phyloP scores from a whole-genome alignment of 2,113 vertebrate species.

The Phoxinus phoxinus region DNA sequence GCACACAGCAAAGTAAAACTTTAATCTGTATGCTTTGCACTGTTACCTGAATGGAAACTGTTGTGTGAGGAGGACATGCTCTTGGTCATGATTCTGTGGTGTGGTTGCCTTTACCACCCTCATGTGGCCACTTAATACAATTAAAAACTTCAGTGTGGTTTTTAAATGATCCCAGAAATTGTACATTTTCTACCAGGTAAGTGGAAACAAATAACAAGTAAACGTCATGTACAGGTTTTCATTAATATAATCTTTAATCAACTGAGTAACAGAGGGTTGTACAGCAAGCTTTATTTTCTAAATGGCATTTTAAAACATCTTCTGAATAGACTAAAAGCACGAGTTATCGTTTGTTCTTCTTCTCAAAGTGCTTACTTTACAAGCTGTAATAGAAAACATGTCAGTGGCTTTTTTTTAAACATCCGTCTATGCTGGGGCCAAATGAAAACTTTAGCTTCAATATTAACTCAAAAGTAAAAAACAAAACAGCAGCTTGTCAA shows the following conservation, averaged over 20 bases:
- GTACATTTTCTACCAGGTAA: neutral
- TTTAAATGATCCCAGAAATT: neutral
- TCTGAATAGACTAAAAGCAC: slow-evolving; percentile 56
- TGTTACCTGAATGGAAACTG: slow-evolving; percentile 1
- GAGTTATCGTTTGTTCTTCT: slow-evolving; percentile 80
- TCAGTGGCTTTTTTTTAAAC: slow-evolving; percentile 78
- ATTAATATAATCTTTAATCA: slow-evolving; percentile 90
- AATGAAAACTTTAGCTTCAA: slow-evolving; percentile 39
- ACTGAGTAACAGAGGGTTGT: slow-evolving; percentile 87
- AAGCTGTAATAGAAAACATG: slow-evolving; percentile 90
- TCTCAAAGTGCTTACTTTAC: slow-evolving; percentile 84
- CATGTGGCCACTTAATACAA: slow-evolving; percentile 49
- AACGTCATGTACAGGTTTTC: slow-evolving; percentile 65
- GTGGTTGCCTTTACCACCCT: slow-evolving; percentile 51
- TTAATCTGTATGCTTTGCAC: neutral
- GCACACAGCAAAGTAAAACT: neutral
- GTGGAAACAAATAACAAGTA: slow-evolving; percentile 32
- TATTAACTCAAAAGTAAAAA: slow-evolving; percentile 21
- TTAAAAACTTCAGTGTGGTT: neutral
- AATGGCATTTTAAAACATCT: slow-evolving; percentile 68
- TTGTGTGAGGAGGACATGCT: slow-evolving; percentile 42
- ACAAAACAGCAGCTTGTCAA: slow-evolving; percentile 43
- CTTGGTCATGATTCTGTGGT: slow-evolving; percentile 19
- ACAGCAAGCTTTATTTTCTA: slow-evolving; percentile 84
- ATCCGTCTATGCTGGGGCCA: slow-evolving; percentile 46